Conservation (phyloP, 2,113 vertebrate genomes). For the Alectura lathami region DNA sequence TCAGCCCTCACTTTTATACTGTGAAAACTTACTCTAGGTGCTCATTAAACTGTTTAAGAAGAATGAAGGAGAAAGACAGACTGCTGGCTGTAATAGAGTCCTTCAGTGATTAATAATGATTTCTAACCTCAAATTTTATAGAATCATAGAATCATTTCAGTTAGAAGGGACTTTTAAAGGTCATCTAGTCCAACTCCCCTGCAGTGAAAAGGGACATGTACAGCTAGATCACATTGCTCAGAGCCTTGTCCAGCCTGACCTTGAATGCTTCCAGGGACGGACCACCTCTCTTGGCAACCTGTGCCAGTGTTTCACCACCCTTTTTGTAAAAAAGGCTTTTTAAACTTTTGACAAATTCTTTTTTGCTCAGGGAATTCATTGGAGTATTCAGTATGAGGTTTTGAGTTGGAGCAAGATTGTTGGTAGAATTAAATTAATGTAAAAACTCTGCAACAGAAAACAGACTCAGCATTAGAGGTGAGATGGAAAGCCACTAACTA, state of each 20-base stretch:
- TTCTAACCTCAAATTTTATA: background rate
- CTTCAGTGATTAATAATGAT: background rate
- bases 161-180: too few species aligned
- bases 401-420: background rate
- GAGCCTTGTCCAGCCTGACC: too few species aligned
- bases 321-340: too few species aligned
- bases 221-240: too few species aligned
- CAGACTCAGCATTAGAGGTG: background rate
- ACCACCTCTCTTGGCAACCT: too few species aligned
- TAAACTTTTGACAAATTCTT: background rate
- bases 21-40: background rate
- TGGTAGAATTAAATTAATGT: background rate
- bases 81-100: background rate
- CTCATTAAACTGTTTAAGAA: conserved; percentile 5
- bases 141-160: too few species aligned
- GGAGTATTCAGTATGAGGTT: background rate
- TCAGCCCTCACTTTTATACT: background rate
- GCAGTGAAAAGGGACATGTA: too few species aligned
- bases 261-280: too few species aligned
- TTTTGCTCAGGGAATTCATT: background rate
- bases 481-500: background rate
- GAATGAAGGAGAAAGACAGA: background rate
- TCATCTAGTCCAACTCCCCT: too few species aligned
- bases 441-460: background rate
- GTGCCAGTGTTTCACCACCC: too few species aligned